Percentiles rank a stretch among this genome's conserved stretches.
These are phyloP conservation scores for Dermatophagoides farinae DNA, from an alignment of 1,140 invertebrate genomes.

Conservation along the genomic window DNA sequence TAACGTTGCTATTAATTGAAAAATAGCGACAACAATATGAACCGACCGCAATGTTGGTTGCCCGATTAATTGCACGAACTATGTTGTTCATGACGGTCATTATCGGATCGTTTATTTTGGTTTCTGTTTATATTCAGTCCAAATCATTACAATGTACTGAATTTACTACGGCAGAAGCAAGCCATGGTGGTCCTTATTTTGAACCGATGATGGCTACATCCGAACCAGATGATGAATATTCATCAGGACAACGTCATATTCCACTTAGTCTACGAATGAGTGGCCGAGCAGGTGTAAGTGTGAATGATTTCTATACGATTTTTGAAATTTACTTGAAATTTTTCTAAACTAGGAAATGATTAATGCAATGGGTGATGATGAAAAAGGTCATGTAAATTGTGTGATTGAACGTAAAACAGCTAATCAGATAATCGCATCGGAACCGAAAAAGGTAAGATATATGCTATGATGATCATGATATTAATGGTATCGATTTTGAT, in stretches of 20 bases:
- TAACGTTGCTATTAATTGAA: neutral
- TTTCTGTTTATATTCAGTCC: conserved; percentile 10
- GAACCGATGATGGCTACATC: conserved; percentile 9
- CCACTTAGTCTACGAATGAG: conserved; percentile 8
- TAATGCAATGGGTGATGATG: conserved; percentile 37
- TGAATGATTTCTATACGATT: neutral
- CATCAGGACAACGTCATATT: neutral
- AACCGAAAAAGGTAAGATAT: conserved; percentile 35
- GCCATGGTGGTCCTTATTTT: conserved; percentile 5
- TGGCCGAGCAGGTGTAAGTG: conserved; percentile 30
- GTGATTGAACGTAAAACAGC: conserved; percentile 60
- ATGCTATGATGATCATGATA: neutral
- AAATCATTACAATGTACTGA: neutral
- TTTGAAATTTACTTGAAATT: neutral
- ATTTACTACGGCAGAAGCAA: neutral
- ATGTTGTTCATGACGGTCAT: conserved; percentile 11
- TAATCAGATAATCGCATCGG: conserved; percentile 53
- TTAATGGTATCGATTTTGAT: no score
- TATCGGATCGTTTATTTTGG: conserved; percentile 5
- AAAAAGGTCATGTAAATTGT: conserved; percentile 59
- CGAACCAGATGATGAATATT: neutral
- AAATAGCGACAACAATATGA: neutral
- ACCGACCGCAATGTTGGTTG: neutral
- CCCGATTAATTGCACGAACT: conserved; percentile 9
- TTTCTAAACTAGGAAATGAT: conserved; percentile 31